Percentiles rank a stretch among this genome's conserved stretches.
Conservation (phyloP, 2,888 invertebrate genomes). For the Pilophorus perplexus region DNA sequence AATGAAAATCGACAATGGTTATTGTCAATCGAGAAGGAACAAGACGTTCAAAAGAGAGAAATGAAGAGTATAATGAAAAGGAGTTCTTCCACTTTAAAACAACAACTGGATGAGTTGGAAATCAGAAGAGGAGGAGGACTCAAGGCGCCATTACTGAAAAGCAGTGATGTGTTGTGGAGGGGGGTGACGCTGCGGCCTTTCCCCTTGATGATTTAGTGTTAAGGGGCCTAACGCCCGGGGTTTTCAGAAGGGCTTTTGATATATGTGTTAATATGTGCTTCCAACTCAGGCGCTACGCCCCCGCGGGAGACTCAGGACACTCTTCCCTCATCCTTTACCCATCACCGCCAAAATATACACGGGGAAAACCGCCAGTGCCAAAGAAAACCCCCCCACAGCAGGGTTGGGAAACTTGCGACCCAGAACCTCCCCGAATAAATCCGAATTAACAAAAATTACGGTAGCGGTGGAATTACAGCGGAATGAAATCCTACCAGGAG, state of each 20-base stretch:
- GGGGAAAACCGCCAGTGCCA: conserved; percentile 14
- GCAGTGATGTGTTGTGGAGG: conserved; percentile 1
- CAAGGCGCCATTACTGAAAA: conserved; percentile 36
- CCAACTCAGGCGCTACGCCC: conserved; percentile 11
- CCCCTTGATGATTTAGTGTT: conserved; percentile 41
- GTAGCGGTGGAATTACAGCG: too few relatives aligned
- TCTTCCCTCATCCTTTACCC: conserved; percentile 35
- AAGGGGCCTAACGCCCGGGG: conserved; percentile 7
- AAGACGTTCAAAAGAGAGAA: too few relatives aligned
- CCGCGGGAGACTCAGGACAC: conserved; percentile 12
- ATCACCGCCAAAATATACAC: conserved; percentile 39
- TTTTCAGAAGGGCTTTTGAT: conserved; percentile 38
- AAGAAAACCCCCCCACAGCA: conserved; percentile 32
- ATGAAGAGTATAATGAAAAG: too few relatives aligned
- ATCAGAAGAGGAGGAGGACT: background rate
- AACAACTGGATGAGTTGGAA: too few relatives aligned
- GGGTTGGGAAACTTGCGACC: background rate
- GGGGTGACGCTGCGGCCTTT: background rate
- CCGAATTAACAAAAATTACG: too few relatives aligned
- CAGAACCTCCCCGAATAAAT: background rate
- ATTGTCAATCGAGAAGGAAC: too few relatives aligned
- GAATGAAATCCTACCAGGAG: too few relatives aligned
- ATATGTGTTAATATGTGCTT: conserved; percentile 43
- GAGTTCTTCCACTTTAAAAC: too few relatives aligned
- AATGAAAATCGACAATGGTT: too few relatives aligned